These are phyloP conservation scores for Diachasma alloeum DNA, from an alignment of 1,140 invertebrate species.

Conservation along the genomic window DNA sequence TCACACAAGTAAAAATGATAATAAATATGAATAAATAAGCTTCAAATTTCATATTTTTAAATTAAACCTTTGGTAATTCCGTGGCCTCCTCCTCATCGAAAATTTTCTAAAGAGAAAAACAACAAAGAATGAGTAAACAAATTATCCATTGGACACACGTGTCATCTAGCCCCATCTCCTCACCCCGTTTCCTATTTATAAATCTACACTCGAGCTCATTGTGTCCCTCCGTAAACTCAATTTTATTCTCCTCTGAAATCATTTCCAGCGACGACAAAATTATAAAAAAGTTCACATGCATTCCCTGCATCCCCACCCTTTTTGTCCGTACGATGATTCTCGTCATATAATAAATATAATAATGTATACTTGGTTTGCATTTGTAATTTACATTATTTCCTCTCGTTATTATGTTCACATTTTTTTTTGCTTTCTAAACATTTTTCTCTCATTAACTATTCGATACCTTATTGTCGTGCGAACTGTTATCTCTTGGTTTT, in stretches of 20 bases:
- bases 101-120: slow-evolving; percentile 38
- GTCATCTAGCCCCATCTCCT: neutral
- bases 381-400: slow-evolving; percentile 63
- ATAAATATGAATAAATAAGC: neutral
- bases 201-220: slow-evolving; percentile 33
- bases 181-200: slow-evolving; percentile 33
- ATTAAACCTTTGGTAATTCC: slow-evolving; percentile 22
- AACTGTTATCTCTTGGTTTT: slow-evolving; percentile 52
- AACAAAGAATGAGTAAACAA: slow-evolving; percentile 32
- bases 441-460: slow-evolving; percentile 59
- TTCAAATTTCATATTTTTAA: slow-evolving; percentile 8
- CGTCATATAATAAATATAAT: slow-evolving; percentile 63
- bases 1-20: neutral
- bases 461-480: slow-evolving; percentile 66
- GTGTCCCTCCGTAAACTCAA: neutral
- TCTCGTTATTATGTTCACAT: neutral
- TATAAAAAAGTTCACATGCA: slow-evolving; percentile 12
- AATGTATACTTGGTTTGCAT: slow-evolving; percentile 61
- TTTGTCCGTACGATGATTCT: slow-evolving; percentile 40
- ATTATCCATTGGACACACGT: slow-evolving; percentile 30
- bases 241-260: neutral
- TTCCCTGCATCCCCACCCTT: slow-evolving; percentile 26
- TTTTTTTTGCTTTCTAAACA: neutral
- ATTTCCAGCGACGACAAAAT: neutral
- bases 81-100: slow-evolving; percentile 44